A percentile compares a stretch with the other conserved stretches of the same genome.
Conservation (phyloP, 2,113 vertebrate species). For the Turnix velox region DNA sequence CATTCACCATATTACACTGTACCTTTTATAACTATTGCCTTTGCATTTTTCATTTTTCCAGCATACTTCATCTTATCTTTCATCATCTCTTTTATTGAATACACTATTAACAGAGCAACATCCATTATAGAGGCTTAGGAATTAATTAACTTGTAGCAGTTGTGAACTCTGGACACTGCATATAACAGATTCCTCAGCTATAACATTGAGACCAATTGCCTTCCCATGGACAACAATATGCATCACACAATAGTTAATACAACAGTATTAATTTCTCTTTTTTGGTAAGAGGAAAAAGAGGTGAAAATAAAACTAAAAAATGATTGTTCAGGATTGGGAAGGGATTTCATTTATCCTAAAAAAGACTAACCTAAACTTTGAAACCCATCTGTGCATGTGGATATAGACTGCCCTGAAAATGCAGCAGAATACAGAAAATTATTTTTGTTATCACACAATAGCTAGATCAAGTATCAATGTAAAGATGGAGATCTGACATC, state of each 20-base stretch:
- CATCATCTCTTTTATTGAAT: not conserved
- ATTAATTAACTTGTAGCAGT: not conserved
- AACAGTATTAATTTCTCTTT: not conserved
- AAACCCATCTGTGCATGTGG: not conserved
- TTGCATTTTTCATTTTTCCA: not conserved
- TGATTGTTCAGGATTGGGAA: not conserved
- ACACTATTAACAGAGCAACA: not conserved
- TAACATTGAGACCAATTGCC: not conserved
- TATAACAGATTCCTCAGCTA: not conserved
- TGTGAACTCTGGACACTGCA: not conserved
- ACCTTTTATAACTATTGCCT: not conserved
- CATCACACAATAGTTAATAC: not conserved
- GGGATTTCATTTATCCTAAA: not conserved
- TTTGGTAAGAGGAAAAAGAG: not conserved
- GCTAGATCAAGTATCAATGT: not conserved
- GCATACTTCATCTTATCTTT: not conserved
- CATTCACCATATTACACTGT: not conserved
- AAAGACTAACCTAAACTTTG: not conserved
- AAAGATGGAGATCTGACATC: not conserved
- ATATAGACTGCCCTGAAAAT: not conserved
- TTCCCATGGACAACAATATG: not conserved
- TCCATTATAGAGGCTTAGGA: not conserved
- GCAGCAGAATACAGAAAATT: not conserved
- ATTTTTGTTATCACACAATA: not conserved
- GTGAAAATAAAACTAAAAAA: not conserved